Percentiles rank a stretch among this genome's conserved stretches.
Conservation (phyloP, 1,140 invertebrate genomes). For the Papilio glaucus region DNA sequence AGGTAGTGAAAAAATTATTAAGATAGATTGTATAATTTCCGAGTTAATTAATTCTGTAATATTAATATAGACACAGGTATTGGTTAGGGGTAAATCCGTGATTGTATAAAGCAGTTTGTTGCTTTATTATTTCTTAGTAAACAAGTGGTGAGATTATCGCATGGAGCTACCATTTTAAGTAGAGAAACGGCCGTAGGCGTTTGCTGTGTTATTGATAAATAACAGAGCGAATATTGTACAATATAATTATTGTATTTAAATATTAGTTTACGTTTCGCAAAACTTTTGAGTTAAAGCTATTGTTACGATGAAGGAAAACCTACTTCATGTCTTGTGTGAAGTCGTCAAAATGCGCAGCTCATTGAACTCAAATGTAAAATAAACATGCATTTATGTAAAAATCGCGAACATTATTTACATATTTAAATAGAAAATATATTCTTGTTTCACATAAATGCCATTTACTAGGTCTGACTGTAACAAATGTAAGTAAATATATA, state of each 20-base stretch:
- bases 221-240: background rate
- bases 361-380: background rate
- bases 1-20: too few relatives aligned
- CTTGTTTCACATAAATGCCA: too few relatives aligned
- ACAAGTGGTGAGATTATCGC: background rate
- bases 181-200: background rate
- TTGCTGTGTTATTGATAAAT: conserved; percentile 6
- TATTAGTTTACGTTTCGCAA: conserved; percentile 1
- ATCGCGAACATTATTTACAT: too few relatives aligned
- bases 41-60: too few relatives aligned
- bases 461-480: too few relatives aligned
- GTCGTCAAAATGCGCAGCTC: background rate
- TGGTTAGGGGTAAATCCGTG: background rate
- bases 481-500: too few relatives aligned
- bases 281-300: background rate
- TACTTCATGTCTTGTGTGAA: background rate
- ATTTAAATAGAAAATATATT: too few relatives aligned
- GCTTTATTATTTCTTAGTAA: background rate
- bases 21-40: too few relatives aligned
- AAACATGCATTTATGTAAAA: too few relatives aligned
- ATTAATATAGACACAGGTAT: too few relatives aligned
- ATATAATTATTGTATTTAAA: conserved; percentile 4
- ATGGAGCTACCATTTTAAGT: conserved; percentile 7
- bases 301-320: background rate
- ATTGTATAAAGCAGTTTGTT: background rate